Base-by-base conservation (phyloP, 2,797 vertebrate genomes). In the Chloroceryle inda region DNA sequence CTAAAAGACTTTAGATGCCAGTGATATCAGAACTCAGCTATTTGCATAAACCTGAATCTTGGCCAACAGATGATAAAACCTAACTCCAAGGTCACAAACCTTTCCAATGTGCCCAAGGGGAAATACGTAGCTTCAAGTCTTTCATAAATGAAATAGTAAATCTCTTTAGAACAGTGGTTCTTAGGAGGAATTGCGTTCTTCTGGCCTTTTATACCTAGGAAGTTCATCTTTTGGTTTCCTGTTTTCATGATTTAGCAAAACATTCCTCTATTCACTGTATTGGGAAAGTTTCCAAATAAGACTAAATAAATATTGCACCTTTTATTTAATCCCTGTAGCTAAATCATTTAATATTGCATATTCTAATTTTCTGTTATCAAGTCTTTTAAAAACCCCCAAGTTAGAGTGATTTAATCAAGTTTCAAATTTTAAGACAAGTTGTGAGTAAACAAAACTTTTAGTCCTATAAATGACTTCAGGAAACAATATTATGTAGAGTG, bases 11-110 rank as follows among this genome's bases (percentile, higher is more conserved):
- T 85, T 40, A 81, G 58, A 81, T 74, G 58, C 44, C 42, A 67
- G 21, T n/a, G 49, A 64, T 84, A 77, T 53, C 58, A 89, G 81
- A 58, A 73, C 37, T 78, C 21, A 49, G 47, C 6, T 84, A 62
- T 73, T 88, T 91, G 29, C 40, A 67, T 74, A 83, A 85, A 88
- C 55, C 83, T 82, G 61, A 84, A 67, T 86, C 50, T 77, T 91
- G 85, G 33, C n/a, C 49, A 86, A 44, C 15, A 75, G 64, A 88
- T 61, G 38, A 92, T 45, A 78, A 87, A 94, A 67, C 78, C 67
- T 61, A 45, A 79, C 11, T 76, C 31, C 22, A 75, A 91, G 73
- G 85, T 90, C 69, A 78, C 23, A 93, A 74, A 85, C 35, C 13
- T 84, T 88, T 86, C 49, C 66, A 68, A 7, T 40, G 35, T 50